Conservation (phyloP, 2,113 vertebrate species). For the Malurus alboscapulatus region DNA sequence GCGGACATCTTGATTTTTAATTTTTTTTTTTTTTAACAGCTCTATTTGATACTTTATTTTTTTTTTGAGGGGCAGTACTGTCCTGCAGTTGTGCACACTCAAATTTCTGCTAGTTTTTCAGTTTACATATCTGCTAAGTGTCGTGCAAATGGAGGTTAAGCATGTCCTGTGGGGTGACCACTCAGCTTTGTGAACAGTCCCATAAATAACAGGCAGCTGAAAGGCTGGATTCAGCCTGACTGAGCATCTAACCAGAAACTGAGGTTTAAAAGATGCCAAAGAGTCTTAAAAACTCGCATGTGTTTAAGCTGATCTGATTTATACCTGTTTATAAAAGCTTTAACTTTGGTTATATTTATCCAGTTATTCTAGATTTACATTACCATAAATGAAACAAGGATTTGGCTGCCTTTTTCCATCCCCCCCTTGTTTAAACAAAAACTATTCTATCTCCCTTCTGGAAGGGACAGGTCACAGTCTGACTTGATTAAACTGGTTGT, state of each 20-base stretch:
- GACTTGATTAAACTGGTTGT: constrained; percentile 8
- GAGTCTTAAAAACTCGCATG: not conserved
- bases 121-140: not conserved
- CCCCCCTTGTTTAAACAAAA: not conserved
- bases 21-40: not conserved
- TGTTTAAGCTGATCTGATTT: constrained; percentile 21
- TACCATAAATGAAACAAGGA: constrained; percentile 8
- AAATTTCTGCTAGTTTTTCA: not conserved
- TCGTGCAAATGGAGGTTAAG: not conserved
- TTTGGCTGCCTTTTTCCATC: not conserved
- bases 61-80: not conserved
- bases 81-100: not conserved
- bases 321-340: constrained; percentile 39
- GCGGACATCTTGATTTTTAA: not conserved
- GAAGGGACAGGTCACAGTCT: not conserved
- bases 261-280: not conserved
- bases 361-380: constrained; percentile 34
- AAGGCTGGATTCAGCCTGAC: not conserved
- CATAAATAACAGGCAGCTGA: not conserved
- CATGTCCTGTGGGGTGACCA: not conserved
- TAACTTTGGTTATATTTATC: not conserved
- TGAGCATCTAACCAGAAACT: not conserved
- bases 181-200: not conserved
- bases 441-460: not conserved
- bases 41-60: not conserved